A percentile compares a stretch with the other conserved stretches of the same genome.
Evolutionary conservation across 2,113 vertebrate genomes (phyloP).

Genomic region (Xenopus tropicalis): DNA sequence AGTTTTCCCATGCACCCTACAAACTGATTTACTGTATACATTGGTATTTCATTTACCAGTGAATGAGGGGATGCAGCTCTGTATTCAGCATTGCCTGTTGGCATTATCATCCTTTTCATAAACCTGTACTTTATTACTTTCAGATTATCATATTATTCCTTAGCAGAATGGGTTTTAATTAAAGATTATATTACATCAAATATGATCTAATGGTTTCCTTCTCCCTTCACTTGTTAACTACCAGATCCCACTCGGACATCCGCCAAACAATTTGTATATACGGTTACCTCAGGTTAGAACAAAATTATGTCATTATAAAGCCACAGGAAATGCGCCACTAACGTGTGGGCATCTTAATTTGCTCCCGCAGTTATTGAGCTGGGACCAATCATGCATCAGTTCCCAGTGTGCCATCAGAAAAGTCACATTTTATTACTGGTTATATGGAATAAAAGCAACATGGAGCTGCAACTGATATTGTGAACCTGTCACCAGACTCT

Average conservation of each 20-base stretch:
- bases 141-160: constrained; percentile 36
- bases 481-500: no score
- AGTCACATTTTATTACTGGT: constrained; percentile 48
- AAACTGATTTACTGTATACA: no score
- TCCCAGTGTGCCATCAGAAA: constrained; percentile 47
- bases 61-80: no score
- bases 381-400: constrained; percentile 38
- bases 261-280: constrained; percentile 5
- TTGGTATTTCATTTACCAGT: no score
- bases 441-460: constrained; percentile 45
- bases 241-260: constrained; percentile 21
- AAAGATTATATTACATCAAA: constrained; percentile 37
- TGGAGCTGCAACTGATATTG: constrained; percentile 3
- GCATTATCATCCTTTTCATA: background rate
- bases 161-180: constrained; percentile 46
- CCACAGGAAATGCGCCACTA: constrained; percentile 32
- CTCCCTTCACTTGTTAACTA: constrained; percentile 21
- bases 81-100: background rate
- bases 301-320: constrained; percentile 46
- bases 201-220: constrained; percentile 32
- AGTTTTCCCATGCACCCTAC: no score
- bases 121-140: constrained; percentile 41
- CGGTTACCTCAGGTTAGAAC: constrained; percentile 33
- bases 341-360: constrained; percentile 45
- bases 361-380: constrained; percentile 46